phyloP scores from a whole-genome alignment of 2,888 invertebrate genomes.

The Tetrapedia diversipes region DNA sequence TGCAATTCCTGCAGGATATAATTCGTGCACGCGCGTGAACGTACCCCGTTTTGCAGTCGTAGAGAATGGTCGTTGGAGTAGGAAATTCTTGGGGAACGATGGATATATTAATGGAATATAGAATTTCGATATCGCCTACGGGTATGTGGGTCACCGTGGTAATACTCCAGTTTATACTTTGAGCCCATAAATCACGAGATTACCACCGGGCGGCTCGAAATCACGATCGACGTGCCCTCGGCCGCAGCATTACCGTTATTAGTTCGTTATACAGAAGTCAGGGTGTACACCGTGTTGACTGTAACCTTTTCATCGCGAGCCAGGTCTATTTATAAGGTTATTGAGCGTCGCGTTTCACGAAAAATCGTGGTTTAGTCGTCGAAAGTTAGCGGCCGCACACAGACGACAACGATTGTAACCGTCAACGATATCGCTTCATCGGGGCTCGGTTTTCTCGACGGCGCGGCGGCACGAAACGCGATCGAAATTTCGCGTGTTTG shows the following conservation, averaged over 20 bases:
- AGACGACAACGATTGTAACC: no score
- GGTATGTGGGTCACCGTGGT: slow-evolving; percentile 18
- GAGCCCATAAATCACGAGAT: slow-evolving; percentile 23
- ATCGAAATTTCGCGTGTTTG: slow-evolving; percentile 66
- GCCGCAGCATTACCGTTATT: not conserved
- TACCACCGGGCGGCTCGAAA: slow-evolving; percentile 14
- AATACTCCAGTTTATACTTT: slow-evolving; percentile 10
- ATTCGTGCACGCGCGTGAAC: no score
- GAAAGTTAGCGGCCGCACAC: slow-evolving; percentile 39
- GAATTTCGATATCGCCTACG: not conserved
- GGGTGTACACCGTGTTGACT: no score
- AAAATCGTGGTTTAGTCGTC: slow-evolving; percentile 40
- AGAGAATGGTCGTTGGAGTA: no score
- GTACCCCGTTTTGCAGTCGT: no score
- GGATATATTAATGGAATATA: slow-evolving; percentile 9
- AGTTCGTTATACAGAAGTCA: slow-evolving; percentile 6
- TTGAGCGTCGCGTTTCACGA: slow-evolving; percentile 33
- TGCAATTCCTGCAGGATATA: no score
- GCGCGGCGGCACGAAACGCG: slow-evolving; percentile 62
- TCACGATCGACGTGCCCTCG: slow-evolving; percentile 11
- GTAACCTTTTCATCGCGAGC: not conserved
- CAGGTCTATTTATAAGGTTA: slow-evolving; percentile 2
- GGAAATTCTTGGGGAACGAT: not conserved
- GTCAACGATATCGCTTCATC: slow-evolving; percentile 57
- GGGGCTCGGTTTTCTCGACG: slow-evolving; percentile 52